Conservation (phyloP, 2,797 vertebrate species). For the Lepilemur septentrionalis region DNA sequence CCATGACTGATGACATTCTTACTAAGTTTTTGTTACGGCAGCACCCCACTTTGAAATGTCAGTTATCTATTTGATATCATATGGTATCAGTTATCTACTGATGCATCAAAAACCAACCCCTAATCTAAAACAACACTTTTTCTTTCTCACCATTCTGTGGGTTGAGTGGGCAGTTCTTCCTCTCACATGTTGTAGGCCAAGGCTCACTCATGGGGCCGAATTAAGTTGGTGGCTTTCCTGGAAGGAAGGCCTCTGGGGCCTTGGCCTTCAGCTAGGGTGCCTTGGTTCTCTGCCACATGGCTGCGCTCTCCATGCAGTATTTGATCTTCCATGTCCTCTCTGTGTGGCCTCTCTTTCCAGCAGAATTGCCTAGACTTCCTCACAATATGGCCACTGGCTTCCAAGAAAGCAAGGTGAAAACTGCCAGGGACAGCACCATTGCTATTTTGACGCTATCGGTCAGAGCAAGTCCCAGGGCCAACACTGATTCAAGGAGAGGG, state of each 20-base stretch:
- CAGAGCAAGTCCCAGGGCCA: background rate
- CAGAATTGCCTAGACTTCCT: background rate
- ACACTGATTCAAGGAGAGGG: background rate
- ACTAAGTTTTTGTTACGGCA: background rate
- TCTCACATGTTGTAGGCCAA: background rate
- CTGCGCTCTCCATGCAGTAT: background rate
- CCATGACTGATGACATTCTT: background rate
- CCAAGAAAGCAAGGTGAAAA: background rate
- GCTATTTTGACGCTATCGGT: background rate
- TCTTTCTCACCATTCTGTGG: background rate
- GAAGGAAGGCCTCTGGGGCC: background rate
- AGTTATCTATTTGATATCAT: background rate
- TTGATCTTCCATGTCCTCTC: background rate
- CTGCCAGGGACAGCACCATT: background rate
- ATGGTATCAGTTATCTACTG: background rate
- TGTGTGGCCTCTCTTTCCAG: background rate
- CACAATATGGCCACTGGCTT: background rate
- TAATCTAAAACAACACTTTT: background rate
- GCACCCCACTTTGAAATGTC: background rate
- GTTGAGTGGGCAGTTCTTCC: background rate
- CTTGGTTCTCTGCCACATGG: background rate
- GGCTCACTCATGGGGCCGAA: background rate
- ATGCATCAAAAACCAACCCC: background rate
- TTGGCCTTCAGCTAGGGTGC: too few species aligned
- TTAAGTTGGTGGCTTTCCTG: background rate